Base-by-base conservation (phyloP, 2,113 vertebrate species). In the Calcarius ornatus region DNA sequence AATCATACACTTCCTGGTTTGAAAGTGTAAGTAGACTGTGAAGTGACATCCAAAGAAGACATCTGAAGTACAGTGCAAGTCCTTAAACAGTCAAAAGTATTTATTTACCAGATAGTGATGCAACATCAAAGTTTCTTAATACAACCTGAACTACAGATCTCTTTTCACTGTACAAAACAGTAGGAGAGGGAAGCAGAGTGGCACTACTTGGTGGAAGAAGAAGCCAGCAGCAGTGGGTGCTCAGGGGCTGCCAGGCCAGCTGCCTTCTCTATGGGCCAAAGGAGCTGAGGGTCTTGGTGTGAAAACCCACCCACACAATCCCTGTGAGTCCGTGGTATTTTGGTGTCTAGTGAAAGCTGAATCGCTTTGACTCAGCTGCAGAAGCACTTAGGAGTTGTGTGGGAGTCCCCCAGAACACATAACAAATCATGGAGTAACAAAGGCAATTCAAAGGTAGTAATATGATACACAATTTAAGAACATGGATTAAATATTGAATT, bases 361-460 rank as follows among this genome's bases (percentile, higher is more conserved):
- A 71, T 68, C 4, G 2, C 60, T 88, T 54, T 68, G 43, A 82
- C 71, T 90, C 92, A 95, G 93, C 85, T 97, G 94, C 90, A 96
- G 88, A 96, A 96, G 60, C 79, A 88, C 90, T 96, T 51, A 90
- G 81, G 90, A 78, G 75, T 50, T 70, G 78, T 63, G 92, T 92
- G 85, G 94, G 92, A 92, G 90, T 85, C 71, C 71, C 79, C 8
- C 89, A 92, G 87, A 79, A 70, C 79, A 95, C 40, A 9, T 42
- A 95, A 94, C 88, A 97, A 95, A 95, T 94, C 93, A 95, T 13
- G 28, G 85, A 93, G 68, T 94, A 94, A 95, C 90, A 96, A 96
- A 95, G 79, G 43, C 87, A 95, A 93, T 75, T 93, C 82, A 90
- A 90, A 94, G 60, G 79, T 30, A 47, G 94, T 88, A 95, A 97